phyloP scores from a whole-genome alignment of 2,888 invertebrate species.

The Gerris lacustris region DNA sequence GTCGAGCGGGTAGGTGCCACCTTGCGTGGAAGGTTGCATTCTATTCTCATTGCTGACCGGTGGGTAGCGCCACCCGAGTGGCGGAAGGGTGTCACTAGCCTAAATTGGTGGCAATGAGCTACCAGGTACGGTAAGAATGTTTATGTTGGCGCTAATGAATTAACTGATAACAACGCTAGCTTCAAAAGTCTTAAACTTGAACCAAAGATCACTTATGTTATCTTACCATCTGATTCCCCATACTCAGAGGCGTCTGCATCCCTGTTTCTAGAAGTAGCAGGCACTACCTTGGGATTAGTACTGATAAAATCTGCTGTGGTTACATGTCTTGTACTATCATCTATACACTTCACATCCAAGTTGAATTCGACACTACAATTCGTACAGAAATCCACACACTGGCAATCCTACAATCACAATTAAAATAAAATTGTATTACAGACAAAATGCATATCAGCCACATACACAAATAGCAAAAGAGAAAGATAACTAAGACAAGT shows the following conservation, averaged over 20 bases:
- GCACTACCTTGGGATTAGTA: slow-evolving; percentile 79
- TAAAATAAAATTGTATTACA: background rate
- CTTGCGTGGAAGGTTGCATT: too few species aligned
- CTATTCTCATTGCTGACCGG: too few species aligned
- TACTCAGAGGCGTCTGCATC: slow-evolving; percentile 90
- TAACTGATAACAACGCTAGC: too few species aligned
- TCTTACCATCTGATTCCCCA: slow-evolving; percentile 77
- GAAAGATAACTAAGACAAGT: background rate
- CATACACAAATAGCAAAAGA: slow-evolving; percentile 3
- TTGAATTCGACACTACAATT: slow-evolving; percentile 98
- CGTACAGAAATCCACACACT: slow-evolving; percentile 92
- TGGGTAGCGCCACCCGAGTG: too few species aligned
- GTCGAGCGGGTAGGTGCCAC: too few species aligned
- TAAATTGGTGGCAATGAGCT: too few species aligned
- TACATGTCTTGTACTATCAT: slow-evolving; percentile 87
- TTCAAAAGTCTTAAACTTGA: too few species aligned
- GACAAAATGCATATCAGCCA: background rate
- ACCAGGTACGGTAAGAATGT: too few species aligned
- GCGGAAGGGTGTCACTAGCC: too few species aligned
- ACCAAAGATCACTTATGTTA: too few species aligned
- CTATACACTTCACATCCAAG: slow-evolving; percentile 86
- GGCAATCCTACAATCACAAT: slow-evolving; percentile 60
- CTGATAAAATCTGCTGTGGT: slow-evolving; percentile 93
- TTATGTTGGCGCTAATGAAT: too few species aligned
- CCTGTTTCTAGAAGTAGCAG: slow-evolving; percentile 81